Evolutionary conservation across 2,888 invertebrate genomes (phyloP).

Genomic region (Heliconius sara): DNA sequence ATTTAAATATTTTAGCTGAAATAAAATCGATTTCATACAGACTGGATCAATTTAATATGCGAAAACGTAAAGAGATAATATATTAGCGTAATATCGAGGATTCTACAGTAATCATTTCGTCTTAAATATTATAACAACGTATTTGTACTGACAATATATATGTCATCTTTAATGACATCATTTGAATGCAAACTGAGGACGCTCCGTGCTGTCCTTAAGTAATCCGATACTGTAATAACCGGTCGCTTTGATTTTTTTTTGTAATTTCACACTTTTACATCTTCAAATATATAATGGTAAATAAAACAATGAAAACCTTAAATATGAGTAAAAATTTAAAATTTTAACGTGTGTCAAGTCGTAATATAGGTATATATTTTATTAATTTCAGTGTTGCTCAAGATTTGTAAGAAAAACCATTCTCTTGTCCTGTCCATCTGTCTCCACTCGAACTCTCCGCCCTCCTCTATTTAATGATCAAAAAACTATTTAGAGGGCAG

Average conservation of each 20-base stretch:
- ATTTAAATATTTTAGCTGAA: background rate
- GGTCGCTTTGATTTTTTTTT: background rate
- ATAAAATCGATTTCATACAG: background rate
- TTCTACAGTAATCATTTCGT: background rate
- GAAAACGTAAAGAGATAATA: background rate
- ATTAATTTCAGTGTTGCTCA: too few relatives aligned
- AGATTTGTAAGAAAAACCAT: too few relatives aligned
- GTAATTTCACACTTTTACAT: slow-evolving; percentile 1
- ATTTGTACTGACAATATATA: background rate
- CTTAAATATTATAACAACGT: background rate
- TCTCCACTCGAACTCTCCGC: too few relatives aligned
- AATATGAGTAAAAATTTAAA: too few relatives aligned
- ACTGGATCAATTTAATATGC: background rate
- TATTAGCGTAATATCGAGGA: background rate
- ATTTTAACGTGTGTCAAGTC: too few relatives aligned
- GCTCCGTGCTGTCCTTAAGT: slow-evolving; percentile 4
- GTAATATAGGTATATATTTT: too few relatives aligned
- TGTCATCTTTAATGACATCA: slow-evolving; percentile 22
- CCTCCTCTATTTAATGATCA: too few relatives aligned
- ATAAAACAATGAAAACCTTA: background rate
- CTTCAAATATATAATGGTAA: background rate
- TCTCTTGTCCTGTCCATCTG: too few relatives aligned
- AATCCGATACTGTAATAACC: slow-evolving; percentile 16
- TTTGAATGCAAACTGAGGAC: slow-evolving; percentile 30
- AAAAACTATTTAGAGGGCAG: too few relatives aligned